Conservation (phyloP, 2,888 invertebrate species). For the Microctonus brassicae region DNA sequence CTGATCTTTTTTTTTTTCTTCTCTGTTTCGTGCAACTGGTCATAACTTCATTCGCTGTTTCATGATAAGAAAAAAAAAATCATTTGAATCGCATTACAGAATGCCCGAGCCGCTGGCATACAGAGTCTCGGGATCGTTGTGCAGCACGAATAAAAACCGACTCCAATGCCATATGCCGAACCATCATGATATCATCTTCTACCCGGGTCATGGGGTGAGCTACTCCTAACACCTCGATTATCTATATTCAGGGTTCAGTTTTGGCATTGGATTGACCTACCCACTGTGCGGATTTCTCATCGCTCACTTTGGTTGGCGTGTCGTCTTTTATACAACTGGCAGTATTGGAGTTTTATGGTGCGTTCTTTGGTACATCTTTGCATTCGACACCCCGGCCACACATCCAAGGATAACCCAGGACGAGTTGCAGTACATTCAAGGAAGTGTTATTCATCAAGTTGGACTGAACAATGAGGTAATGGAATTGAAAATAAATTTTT, state of each 20-base stretch:
- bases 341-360: constrained; percentile 77
- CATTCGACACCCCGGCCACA: constrained; percentile 77
- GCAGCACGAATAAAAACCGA: constrained; percentile 27
- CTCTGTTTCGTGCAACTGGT: not conserved
- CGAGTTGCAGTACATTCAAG: constrained; percentile 78
- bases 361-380: constrained; percentile 77
- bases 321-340: constrained; percentile 80
- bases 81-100: constrained; percentile 69
- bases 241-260: constrained; percentile 76
- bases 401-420: constrained; percentile 78
- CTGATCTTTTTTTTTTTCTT: constrained; percentile 38
- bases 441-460: constrained; percentile 73
- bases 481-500: not conserved
- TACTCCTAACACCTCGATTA: constrained; percentile 67
- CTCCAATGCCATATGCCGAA: constrained; percentile 40
- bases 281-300: constrained; percentile 80
- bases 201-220: constrained; percentile 65
- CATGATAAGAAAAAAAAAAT: constrained; percentile 64
- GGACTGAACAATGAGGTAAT: constrained; percentile 69
- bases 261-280: constrained; percentile 81
- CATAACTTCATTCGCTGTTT: constrained; percentile 21
- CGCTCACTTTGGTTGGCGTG: constrained; percentile 77
- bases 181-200: constrained; percentile 67
- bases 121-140: constrained; percentile 15
- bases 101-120: constrained; percentile 43